Conservation (phyloP, 1,140 invertebrate species). For the Diachasmimorpha longicaudata region DNA sequence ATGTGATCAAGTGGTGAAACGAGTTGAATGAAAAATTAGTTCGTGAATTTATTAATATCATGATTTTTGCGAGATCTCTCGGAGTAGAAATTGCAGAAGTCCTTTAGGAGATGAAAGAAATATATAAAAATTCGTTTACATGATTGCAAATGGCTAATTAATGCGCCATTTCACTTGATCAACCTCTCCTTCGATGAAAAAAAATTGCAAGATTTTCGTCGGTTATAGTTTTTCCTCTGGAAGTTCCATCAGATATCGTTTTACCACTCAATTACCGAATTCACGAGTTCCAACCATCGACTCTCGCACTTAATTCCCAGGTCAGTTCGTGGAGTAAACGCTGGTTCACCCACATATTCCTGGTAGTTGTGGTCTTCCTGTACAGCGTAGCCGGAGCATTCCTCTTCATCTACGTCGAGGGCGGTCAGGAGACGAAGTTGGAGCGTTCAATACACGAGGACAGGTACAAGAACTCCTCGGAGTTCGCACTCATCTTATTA, state of each 20-base stretch:
- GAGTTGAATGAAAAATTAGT: background rate
- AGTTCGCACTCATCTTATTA: background rate
- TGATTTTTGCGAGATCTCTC: too few relatives aligned
- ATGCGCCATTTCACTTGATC: too few relatives aligned
- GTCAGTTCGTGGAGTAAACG: conserved; percentile 76
- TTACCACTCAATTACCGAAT: too few relatives aligned
- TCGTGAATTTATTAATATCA: background rate
- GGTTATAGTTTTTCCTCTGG: too few relatives aligned
- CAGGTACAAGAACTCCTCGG: conserved; percentile 39
- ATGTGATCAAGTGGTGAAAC: background rate
- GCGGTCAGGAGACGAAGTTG: conserved; percentile 64
- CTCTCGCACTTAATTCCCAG: conserved; percentile 34
- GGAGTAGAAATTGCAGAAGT: too few relatives aligned
- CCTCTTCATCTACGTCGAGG: conserved; percentile 78
- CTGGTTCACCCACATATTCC: conserved; percentile 89
- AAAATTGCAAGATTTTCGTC: too few relatives aligned
- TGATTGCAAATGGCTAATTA: too few relatives aligned
- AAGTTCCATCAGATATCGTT: too few relatives aligned
- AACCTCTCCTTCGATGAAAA: too few relatives aligned
- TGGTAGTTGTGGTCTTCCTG: conserved; percentile 75
- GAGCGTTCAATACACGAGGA: conserved; percentile 62
- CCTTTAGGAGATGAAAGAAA: too few relatives aligned
- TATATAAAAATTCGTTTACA: too few relatives aligned
- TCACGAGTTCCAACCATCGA: too few relatives aligned
- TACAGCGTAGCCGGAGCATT: conserved; percentile 82